Evolutionary conservation across 1,140 invertebrate genomes (phyloP).

Genomic region (Macrobrachium rosenbergii): DNA sequence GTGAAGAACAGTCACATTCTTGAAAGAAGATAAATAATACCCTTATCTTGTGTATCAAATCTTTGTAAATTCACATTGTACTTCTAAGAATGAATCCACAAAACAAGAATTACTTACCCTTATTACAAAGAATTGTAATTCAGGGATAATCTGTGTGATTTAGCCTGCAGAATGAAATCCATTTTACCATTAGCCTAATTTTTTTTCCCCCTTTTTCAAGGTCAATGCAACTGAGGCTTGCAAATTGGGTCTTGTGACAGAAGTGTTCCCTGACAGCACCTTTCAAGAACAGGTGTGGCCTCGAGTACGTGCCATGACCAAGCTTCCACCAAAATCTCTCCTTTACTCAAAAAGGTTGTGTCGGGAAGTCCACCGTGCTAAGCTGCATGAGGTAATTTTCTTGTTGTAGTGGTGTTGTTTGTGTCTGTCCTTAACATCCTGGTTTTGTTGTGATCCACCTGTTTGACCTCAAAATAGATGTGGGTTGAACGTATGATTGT

Average conservation of each 20-base stretch:
- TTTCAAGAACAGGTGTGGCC: slow-evolving; percentile 76
- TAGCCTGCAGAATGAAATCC: not conserved
- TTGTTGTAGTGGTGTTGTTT: not conserved
- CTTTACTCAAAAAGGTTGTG: slow-evolving; percentile 53
- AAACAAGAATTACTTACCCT: too few relatives aligned
- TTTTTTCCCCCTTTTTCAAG: slow-evolving; percentile 20
- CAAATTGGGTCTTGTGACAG: slow-evolving; percentile 80
- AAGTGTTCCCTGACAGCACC: slow-evolving; percentile 76
- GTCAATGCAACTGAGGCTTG: slow-evolving; percentile 80
- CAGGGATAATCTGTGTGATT: not conserved
- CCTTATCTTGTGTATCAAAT: too few relatives aligned
- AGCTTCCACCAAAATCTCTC: slow-evolving; percentile 70
- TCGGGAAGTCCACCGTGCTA: slow-evolving; percentile 31
- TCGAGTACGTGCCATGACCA: slow-evolving; percentile 72
- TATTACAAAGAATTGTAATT: not conserved
- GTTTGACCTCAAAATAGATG: not conserved
- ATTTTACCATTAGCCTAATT: not conserved
- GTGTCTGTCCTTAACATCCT: not conserved
- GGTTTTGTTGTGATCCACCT: not conserved
- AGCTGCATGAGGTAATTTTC: slow-evolving; percentile 55
- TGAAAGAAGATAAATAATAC: too few relatives aligned
- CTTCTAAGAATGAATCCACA: too few relatives aligned
- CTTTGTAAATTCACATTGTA: too few relatives aligned
- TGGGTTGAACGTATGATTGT: not conserved
- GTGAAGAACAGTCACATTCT: too few relatives aligned